Conservation (phyloP, 2,797 vertebrate genomes). For the Darevskia mixta region DNA sequence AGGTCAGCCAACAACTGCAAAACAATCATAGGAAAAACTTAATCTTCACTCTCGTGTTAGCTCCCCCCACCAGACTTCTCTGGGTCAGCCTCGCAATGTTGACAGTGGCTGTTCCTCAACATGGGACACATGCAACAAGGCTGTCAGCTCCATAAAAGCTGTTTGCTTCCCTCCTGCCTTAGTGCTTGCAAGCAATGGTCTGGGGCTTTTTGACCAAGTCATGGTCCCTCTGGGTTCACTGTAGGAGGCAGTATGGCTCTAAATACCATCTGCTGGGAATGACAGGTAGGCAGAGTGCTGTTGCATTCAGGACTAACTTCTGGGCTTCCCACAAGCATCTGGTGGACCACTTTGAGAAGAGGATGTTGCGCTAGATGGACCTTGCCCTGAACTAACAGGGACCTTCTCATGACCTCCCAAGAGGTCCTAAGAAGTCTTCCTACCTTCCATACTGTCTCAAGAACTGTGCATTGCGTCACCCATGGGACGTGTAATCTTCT, state of each 20-base stretch:
- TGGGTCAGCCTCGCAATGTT: no score
- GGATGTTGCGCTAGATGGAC: no score
- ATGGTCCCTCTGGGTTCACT: not conserved
- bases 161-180: not conserved
- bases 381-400: no score
- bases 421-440: not conserved
- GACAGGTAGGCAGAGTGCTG: no score
- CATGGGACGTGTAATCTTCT: not conserved
- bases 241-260: not conserved
- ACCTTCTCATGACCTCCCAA: no score
- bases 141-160: not conserved
- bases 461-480: not conserved
- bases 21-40: not conserved
- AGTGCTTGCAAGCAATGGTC: not conserved
- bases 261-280: not conserved
- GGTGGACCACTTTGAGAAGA: no score
- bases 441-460: not conserved
- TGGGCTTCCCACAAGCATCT: no score
- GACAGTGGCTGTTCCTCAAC: not conserved
- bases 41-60: not conserved
- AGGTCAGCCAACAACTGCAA: not conserved
- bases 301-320: no score
- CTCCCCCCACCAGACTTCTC: not conserved
- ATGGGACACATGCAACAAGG: not conserved
- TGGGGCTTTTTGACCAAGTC: not conserved